Base-by-base conservation (phyloP, 2,888 invertebrate species). In the Meliscaeva auricollis region DNA sequence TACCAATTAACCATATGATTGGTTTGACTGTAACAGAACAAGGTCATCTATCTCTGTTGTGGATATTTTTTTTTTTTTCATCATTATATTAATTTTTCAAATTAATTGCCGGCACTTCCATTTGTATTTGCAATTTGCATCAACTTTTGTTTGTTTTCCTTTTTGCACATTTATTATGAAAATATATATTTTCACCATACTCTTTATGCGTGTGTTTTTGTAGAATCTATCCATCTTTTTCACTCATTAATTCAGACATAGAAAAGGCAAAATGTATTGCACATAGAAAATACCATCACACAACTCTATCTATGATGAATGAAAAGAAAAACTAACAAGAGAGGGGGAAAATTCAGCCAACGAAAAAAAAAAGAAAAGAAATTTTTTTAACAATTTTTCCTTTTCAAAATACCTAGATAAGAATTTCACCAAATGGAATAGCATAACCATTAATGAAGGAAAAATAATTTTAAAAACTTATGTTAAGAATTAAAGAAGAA, bases 221-320 rank as follows among this genome's bases (percentile, higher is more conserved):
- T n/a, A 0, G 3, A 20, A 48, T 32, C 11, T 70, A 48, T 22
- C 11, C 26, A 15, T 52, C 50, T 54, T 48, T 13, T 52, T 72
- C 64, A 22, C 17, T 60, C 84, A 30, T 32, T 46, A 15, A 50
- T 66, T 70, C 69, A 64, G 54, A 26, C n/a, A 54, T 8, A 48
- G 17, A 62, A 50, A 44, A 56, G 17, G 41, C 41, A 58, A 66
- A 52, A 74, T 30, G 54, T 58, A 74, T 69, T 3, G 17, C 5
- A 52, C 22, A 68, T 77, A 60, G 77, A 6, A 46, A 70, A 83
- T 83, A 80, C 80, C 80, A 80, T 15, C 56, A 82, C 77, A 78
- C 66, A 26, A 50, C 17, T 64, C 13, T 41, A 15, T 60, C 17
- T 7, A 3, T 48, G 41, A 64, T 64, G 46, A 54, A 52, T 38